phyloP scores from a whole-genome alignment of 2,797 vertebrate genomes.

The Lateolabrax maculatus region DNA sequence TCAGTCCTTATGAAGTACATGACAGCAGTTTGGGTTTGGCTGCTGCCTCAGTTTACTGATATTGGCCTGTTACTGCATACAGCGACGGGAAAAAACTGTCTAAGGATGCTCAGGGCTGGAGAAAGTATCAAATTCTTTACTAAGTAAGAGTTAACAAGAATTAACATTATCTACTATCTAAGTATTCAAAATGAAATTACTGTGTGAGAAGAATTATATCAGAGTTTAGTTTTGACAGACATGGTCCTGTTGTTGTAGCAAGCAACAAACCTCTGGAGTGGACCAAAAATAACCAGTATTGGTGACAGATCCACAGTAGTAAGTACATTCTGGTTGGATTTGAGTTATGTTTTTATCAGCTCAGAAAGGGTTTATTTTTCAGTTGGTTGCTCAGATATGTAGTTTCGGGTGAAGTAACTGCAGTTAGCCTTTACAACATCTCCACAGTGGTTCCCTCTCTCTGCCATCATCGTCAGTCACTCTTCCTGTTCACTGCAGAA shows the following conservation, averaged over 20 bases:
- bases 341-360: not conserved
- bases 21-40: not conserved
- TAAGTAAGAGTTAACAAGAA: not conserved
- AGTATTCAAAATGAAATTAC: not conserved
- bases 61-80: not conserved
- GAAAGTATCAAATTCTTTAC: not conserved
- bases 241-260: too few species aligned
- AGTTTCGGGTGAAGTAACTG: not conserved
- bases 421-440: not conserved
- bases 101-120: not conserved
- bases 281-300: not conserved
- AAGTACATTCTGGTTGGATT: too few species aligned
- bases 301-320: not conserved
- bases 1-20: not conserved
- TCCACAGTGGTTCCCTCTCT: not conserved
- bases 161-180: not conserved
- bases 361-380: not conserved
- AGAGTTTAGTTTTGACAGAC: too few species aligned
- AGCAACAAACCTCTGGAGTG: not conserved
- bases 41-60: not conserved
- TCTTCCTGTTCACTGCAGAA: constrained; percentile 35
- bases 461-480: constrained; percentile 15
- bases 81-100: not conserved
- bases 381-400: not conserved
- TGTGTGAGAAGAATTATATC: not conserved